A percentile compares a stretch with the other conserved stretches of the same genome.
Evolutionary conservation across 2,888 invertebrate genomes (phyloP).

Genomic region (Napeogenes inachia): DNA sequence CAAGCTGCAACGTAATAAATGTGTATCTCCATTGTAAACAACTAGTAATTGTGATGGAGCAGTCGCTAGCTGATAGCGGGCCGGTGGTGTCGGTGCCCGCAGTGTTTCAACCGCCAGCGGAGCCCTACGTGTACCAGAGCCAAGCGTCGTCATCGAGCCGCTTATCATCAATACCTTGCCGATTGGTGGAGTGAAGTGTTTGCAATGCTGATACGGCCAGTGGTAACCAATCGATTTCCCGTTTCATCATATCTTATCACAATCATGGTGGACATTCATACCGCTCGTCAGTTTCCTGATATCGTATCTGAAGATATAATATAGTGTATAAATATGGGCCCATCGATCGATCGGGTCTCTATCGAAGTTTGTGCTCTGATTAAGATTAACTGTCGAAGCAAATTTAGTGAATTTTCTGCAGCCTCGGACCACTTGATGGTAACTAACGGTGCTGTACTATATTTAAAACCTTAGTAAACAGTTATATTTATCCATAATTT

Average conservation of each 20-base stretch:
- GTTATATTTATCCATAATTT: slow-evolving; percentile 1
- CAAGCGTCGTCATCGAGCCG: slow-evolving; percentile 31
- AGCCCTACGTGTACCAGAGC: slow-evolving; percentile 28
- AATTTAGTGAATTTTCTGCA: slow-evolving; percentile 13
- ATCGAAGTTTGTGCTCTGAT: slow-evolving; percentile 69
- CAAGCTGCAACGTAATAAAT: slow-evolving; percentile 69
- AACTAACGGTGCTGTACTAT: slow-evolving; percentile 25
- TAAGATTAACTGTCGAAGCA: slow-evolving; percentile 50
- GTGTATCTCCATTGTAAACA: slow-evolving; percentile 69
- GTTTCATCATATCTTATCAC: slow-evolving; percentile 68
- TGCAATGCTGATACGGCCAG: slow-evolving; percentile 61
- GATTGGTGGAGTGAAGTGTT: slow-evolving; percentile 74
- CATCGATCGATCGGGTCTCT: slow-evolving; percentile 76
- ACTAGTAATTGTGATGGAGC: slow-evolving; percentile 51
- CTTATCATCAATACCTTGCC: slow-evolving; percentile 61
- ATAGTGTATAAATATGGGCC: slow-evolving; percentile 76
- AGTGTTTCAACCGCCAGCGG: slow-evolving; percentile 34
- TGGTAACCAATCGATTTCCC: slow-evolving; percentile 71
- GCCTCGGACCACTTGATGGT: slow-evolving; percentile 27
- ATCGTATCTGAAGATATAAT: slow-evolving; percentile 74
- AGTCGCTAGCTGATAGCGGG: slow-evolving; percentile 56
- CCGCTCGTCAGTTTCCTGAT: slow-evolving; percentile 69
- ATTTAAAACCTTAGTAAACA: slow-evolving; percentile 11
- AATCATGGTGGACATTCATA: slow-evolving; percentile 71
- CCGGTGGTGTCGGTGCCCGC: slow-evolving; percentile 46